Evolutionary conservation across 2,797 vertebrate species (phyloP).

Genomic region (Peromyscus eremicus): DNA sequence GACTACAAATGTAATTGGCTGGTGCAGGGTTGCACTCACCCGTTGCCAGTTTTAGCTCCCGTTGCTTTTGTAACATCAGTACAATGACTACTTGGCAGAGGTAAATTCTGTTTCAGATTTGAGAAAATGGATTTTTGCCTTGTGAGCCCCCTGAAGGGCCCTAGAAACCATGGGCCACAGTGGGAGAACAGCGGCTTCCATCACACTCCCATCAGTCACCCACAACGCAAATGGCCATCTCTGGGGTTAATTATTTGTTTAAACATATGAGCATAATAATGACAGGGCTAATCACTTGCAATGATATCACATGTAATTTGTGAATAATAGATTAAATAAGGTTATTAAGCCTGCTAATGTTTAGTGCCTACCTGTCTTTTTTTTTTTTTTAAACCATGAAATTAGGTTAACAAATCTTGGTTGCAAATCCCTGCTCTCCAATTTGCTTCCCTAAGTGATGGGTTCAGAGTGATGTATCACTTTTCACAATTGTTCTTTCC

Average conservation of each 20-base stretch:
- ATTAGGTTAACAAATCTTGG: conserved; percentile 76
- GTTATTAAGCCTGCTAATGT: conserved; percentile 73
- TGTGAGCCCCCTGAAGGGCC: background rate
- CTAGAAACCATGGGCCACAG: background rate
- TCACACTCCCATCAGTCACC: background rate
- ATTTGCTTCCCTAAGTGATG: conserved; percentile 56
- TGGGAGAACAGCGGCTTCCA: background rate
- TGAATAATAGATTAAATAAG: conserved; percentile 79
- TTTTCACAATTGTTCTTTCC: conserved; percentile 62
- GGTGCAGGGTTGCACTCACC: background rate
- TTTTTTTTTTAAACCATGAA: conserved; percentile 12
- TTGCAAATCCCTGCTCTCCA: conserved; percentile 63
- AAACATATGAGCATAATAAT: conserved; percentile 46
- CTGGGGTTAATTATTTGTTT: conserved; percentile 51
- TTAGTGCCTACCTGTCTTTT: conserved; percentile 57
- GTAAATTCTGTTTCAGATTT: background rate
- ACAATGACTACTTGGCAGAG: background rate
- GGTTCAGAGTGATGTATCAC: background rate
- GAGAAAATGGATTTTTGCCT: conserved; percentile 3
- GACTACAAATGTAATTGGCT: background rate
- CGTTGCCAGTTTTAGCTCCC: background rate
- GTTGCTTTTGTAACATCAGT: background rate
- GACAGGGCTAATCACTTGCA: conserved; percentile 54
- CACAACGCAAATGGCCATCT: conserved; percentile 26
- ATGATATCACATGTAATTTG: conserved; percentile 63